These are phyloP conservation scores for Boulengeromyrus knoepffleri DNA, from an alignment of 2,113 vertebrate species.

Conservation along the genomic window DNA sequence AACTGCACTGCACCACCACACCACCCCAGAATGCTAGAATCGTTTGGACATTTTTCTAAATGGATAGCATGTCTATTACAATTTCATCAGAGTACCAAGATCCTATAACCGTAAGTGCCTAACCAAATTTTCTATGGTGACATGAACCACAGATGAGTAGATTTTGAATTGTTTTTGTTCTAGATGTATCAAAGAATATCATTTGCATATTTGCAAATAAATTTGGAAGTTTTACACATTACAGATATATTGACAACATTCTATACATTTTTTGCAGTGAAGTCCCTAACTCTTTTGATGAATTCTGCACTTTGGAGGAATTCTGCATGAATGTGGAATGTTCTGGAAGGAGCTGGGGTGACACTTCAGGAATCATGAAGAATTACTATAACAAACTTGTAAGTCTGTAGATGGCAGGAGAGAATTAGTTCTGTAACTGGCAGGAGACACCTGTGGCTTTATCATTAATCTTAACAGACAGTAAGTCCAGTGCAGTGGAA, in stretches of 20 bases:
- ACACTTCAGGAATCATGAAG: neutral
- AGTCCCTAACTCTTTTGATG: neutral
- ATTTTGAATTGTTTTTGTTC: neutral
- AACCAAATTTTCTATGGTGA: neutral
- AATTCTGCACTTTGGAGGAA: neutral
- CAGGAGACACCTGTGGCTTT: neutral
- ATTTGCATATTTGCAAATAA: neutral
- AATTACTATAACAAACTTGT: neutral
- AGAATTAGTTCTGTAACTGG: neutral
- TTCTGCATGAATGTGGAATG: neutral
- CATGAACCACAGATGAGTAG: neutral
- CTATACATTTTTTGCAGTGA: neutral
- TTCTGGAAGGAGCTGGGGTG: neutral
- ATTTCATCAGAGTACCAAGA: neutral
- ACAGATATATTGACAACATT: neutral
- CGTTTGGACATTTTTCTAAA: neutral
- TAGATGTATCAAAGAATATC: neutral
- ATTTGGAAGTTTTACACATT: neutral
- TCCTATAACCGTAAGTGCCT: neutral
- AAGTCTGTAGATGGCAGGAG: neutral
- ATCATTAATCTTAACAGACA: neutral
- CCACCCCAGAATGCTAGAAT: neutral
- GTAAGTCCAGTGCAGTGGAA: neutral
- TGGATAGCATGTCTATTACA: neutral
- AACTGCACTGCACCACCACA: neutral